Conservation (phyloP, 2,888 invertebrate genomes). For the Amblyjoppa proteus region DNA sequence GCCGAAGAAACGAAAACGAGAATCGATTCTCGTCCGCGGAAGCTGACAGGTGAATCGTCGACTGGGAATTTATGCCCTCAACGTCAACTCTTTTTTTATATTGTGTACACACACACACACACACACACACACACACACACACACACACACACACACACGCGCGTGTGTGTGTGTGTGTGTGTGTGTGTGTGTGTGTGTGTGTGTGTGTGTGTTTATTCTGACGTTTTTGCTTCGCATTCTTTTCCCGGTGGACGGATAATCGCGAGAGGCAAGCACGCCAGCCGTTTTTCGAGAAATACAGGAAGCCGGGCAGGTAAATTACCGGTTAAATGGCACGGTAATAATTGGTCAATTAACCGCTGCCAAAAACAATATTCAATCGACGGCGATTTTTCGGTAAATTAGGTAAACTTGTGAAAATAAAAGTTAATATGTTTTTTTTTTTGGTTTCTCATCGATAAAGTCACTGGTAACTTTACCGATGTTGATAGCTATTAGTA, state of each 20-base stretch:
- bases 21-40: constrained; percentile 49
- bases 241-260: constrained; percentile 28
- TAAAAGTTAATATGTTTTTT: too few species aligned
- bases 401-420: too few species aligned
- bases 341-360: not conserved
- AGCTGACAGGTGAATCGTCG: constrained; percentile 61
- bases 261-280: constrained; percentile 24
- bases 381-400: not conserved
- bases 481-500: too few species aligned
- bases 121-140: too few species aligned
- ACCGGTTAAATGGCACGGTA: not conserved
- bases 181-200: too few species aligned
- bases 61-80: constrained; percentile 52
- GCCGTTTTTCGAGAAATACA: not conserved
- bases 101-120: too few species aligned
- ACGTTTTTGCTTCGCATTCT: constrained; percentile 22
- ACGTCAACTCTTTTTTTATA: constrained; percentile 10
- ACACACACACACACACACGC: too few species aligned
- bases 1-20: constrained; percentile 37
- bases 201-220: not conserved
- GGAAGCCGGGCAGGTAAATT: not conserved
- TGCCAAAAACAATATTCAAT: constrained; percentile 4
- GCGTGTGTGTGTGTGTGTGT: too few species aligned
- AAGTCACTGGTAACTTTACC: too few species aligned
- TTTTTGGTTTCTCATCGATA: too few species aligned